Conservation (phyloP, 2,888 invertebrate genomes). For the Dromius quadrimaculatus region DNA sequence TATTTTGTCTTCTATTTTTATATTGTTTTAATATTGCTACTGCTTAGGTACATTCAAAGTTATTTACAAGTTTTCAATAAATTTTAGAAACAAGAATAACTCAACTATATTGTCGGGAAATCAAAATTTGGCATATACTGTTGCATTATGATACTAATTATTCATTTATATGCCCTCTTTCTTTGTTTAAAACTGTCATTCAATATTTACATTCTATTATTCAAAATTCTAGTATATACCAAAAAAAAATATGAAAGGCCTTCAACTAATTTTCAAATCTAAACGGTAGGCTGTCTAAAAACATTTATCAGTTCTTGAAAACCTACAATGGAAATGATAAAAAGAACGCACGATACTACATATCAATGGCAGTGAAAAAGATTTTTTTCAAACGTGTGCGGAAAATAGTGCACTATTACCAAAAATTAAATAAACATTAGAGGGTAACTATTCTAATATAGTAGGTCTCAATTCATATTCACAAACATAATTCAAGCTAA, state of each 20-base stretch:
- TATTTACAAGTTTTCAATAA: constrained; percentile 37
- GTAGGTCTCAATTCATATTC: constrained; percentile 26
- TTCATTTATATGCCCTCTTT: not conserved
- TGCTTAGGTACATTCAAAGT: constrained; percentile 40
- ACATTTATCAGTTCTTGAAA: constrained; percentile 41
- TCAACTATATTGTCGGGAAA: constrained; percentile 32
- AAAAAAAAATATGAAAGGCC: constrained; percentile 22
- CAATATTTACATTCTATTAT: constrained; percentile 5
- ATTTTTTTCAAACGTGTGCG: constrained; percentile 40
- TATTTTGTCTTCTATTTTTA: constrained; percentile 33
- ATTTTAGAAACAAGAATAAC: constrained; percentile 8
- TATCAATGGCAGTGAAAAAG: constrained; percentile 48
- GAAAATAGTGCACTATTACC: constrained; percentile 39
- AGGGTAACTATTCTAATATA: constrained; percentile 36
- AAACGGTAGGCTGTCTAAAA: constrained; percentile 31
- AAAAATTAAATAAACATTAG: constrained; percentile 19
- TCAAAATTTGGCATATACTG: constrained; percentile 28
- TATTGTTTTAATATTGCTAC: constrained; percentile 40
- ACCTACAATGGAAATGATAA: constrained; percentile 27
- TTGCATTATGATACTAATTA: not conserved
- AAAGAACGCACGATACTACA: constrained; percentile 37
- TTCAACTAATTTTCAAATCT: constrained; percentile 17
- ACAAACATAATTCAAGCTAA: constrained; percentile 21
- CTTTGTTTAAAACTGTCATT: not conserved
- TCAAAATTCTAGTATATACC: constrained; percentile 11